phyloP scores from a whole-genome alignment of 2,888 invertebrate species.

The Nymphalis urticae region DNA sequence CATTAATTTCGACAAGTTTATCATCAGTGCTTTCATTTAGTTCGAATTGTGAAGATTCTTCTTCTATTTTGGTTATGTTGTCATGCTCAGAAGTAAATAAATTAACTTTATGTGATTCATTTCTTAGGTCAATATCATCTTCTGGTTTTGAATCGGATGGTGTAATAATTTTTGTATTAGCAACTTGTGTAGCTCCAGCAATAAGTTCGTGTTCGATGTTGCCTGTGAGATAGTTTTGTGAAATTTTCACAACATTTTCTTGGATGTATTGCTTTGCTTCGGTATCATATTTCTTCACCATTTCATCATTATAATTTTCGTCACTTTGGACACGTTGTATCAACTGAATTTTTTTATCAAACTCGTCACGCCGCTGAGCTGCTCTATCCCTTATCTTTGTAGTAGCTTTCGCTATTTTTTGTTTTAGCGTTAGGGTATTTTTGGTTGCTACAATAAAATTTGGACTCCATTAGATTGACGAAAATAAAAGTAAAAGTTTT shows the following conservation, averaged over 20 bases:
- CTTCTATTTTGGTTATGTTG: neutral
- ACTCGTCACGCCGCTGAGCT: constrained; percentile 39
- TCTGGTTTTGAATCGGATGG: constrained; percentile 5
- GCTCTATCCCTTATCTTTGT: constrained; percentile 58
- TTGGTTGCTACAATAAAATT: constrained; percentile 51
- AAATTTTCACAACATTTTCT: constrained; percentile 36
- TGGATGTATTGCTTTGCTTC: constrained; percentile 35
- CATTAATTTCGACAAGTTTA: neutral
- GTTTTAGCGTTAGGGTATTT: constrained; percentile 51
- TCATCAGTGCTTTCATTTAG: neutral
- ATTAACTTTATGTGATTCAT: neutral
- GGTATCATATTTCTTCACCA: constrained; percentile 22
- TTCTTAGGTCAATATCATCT: neutral
- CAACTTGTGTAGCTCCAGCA: neutral
- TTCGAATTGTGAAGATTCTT: neutral
- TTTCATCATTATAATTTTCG: constrained; percentile 1
- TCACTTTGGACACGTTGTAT: constrained; percentile 25
- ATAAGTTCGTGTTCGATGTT: constrained; percentile 27
- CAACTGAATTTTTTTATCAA: constrained; percentile 32
- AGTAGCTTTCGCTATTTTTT: constrained; percentile 64
- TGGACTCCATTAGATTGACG: constrained; percentile 14
- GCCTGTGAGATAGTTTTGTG: constrained; percentile 33
- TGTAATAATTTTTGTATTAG: neutral
- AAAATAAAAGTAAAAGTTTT: neutral
- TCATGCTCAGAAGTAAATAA: no score